Base-by-base conservation (phyloP, 2,113 vertebrate genomes). In the Trichechus manatus region DNA sequence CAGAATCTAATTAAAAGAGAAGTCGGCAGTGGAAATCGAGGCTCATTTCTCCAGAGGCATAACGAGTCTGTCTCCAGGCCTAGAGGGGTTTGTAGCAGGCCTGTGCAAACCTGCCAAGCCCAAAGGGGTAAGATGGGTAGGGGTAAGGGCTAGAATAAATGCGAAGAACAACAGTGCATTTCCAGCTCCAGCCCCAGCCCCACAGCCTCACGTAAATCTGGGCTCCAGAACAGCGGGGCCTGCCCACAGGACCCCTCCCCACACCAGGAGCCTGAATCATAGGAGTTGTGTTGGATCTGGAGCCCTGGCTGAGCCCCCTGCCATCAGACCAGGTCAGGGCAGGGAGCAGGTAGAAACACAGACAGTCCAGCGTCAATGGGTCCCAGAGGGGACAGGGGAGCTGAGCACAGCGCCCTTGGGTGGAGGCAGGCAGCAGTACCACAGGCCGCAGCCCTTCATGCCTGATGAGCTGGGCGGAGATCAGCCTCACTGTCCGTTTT, bases 1-100 rank as follows among this genome's bases (percentile, higher is more conserved):
- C 84, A 20, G 87, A 13, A 72, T 23, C 75, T 89, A 87, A 94
- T 80, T 89, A 82, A 68, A 82, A 74, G 90, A 81, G 85, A 86
- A 94, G 78, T 59, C 66, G 1, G 84, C 33, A 2, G 63, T 0
- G 2, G 68, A 88, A 89, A 91, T 61, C 87, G 86, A 44, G 94
- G 33, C 92, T 94, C 92, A 33, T 93, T 91, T 80, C 96, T 91
- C 94, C 94, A 94, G 94, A 59, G 90, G 44, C n/a, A 0, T 11
- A n/a, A 31, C 36, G 15, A 36, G 94, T 19, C 89, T 70, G 61
- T 25, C 91, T 88, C 85, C 17, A 59, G 85, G 77, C 50, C 85
- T 74, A 9, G 4, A 11, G 44, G 91, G 50, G 91, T 85, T 50
- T 20, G 61, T 74, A 22, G 29, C 7, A 81, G 68, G 66, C 94